These are phyloP conservation scores for Pilophorus perplexus DNA, from an alignment of 2,888 invertebrate species.

Conservation along the genomic window DNA sequence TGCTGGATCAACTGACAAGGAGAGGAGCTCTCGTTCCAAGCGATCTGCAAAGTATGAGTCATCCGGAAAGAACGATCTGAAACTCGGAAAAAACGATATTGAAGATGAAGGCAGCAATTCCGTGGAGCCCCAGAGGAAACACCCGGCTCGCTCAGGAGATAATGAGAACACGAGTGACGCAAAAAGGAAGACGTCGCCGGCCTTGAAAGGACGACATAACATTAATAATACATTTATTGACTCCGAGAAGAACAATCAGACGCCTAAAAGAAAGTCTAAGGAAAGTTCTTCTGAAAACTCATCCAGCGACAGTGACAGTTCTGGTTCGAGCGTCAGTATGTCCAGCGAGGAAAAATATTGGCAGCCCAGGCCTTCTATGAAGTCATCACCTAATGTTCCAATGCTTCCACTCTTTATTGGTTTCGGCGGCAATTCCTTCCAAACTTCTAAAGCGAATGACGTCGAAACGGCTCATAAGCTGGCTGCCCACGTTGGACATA, in stretches of 20 bases:
- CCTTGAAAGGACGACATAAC: background rate
- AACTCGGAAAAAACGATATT: background rate
- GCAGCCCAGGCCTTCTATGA: constrained; percentile 54
- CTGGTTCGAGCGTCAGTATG: constrained; percentile 52
- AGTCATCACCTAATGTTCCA: constrained; percentile 55
- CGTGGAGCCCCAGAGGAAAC: background rate
- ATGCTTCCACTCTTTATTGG: constrained; percentile 56
- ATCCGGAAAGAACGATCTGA: background rate
- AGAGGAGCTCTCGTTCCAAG: background rate
- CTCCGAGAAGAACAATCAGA: background rate
- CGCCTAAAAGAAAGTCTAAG: background rate
- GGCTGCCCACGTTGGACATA: constrained; percentile 60
- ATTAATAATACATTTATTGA: background rate
- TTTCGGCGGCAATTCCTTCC: constrained; percentile 55
- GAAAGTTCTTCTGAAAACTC: background rate
- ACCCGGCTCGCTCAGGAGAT: too few relatives aligned
- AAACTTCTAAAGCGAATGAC: constrained; percentile 50
- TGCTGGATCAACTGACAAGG: constrained; percentile 48
- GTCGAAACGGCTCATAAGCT: constrained; percentile 51
- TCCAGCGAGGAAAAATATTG: constrained; percentile 6
- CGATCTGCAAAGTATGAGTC: background rate
- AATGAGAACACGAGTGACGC: background rate
- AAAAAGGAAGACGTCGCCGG: background rate
- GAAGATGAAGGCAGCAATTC: background rate
- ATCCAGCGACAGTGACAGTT: constrained; percentile 50